Evolutionary conservation across 1,140 invertebrate species (phyloP), one percentile per base, ranked within the genome.

Genomic region (Steinernema feltiae): DNA sequence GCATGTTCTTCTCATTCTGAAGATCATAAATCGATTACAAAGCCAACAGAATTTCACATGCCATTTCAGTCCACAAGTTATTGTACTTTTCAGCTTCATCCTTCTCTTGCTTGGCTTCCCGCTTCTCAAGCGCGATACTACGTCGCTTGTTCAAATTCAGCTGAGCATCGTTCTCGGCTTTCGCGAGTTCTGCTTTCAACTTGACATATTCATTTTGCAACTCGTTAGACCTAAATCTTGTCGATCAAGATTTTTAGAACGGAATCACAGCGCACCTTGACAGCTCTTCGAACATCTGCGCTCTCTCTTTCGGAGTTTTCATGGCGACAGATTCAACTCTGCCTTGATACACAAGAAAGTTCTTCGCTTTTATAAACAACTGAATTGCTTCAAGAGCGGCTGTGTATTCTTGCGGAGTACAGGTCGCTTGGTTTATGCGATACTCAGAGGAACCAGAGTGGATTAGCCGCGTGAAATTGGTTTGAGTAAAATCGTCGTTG

Each of bases 331-430:
- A 96, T 88, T 99, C 97, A 0, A 99, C 96, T 27, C 95, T 95
- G 7, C 97, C 97, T 91, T 99, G 97, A 87, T 99, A 99, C n/a
- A 99, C 97, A 24, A 99, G 88, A 87, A 99, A 99, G 87, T 99
- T 99, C 86, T 98, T 98, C 0, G 95, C 96, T 88, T 99, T 99
- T 0, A 97, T 95, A 89, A 99, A 97, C 80, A 99, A 98, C 15
- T 96, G 94, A 69, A 99, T 90, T 80, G 92, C 92, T 87, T 98
- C 95, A 72, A 99, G 87, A 85, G 94, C 93, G 30, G 89, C 89
- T 27, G 95, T 89, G 88, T 99, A 99, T 53, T 92, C 91, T 84
- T 91, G 91, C 76, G 91, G 91, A 0, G 91, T 91, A 80, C 91
- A 85, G 88, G 94, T 92, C 88, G 92, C 91, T 81, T 91, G 91